Conservation (phyloP, 2,113 vertebrate species). For the Glareola pratincola region DNA sequence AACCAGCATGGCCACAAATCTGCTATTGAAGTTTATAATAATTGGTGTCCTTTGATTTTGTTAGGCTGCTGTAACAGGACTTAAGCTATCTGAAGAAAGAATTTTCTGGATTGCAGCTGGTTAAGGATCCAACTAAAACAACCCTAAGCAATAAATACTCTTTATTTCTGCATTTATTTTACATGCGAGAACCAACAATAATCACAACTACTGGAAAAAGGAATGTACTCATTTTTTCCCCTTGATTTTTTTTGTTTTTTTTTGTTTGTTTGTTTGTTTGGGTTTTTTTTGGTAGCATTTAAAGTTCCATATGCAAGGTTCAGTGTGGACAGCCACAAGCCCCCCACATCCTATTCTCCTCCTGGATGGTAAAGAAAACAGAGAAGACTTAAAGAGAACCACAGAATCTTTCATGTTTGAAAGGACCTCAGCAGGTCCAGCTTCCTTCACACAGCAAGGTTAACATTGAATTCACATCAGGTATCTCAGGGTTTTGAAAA, state of each 20-base stretch:
- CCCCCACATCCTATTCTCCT: not conserved
- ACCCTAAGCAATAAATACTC: not conserved
- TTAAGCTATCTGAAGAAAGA: not conserved
- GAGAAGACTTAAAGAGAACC: not conserved
- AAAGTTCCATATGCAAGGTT: not conserved
- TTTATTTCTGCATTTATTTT: not conserved
- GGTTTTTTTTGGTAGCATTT: not conserved
- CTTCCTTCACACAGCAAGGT: not conserved
- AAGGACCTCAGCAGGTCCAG: not conserved
- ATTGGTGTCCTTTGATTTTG: not conserved
- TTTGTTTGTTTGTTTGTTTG: not conserved
- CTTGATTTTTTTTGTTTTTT: not conserved
- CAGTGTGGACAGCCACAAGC: rapidly evolving
- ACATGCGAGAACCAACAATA: not conserved
- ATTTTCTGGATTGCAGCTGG: not conserved
- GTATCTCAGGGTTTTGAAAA: not conserved
- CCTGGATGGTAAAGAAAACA: not conserved
- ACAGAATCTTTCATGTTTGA: not conserved
- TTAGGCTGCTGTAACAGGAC: not conserved
- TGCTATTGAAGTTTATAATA: not conserved
- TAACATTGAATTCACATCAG: not conserved
- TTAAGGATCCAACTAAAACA: not conserved
- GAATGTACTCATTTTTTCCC: not conserved
- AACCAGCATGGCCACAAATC: not conserved
- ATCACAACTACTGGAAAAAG: not conserved